Evolutionary conservation across 2,888 invertebrate genomes (phyloP).

Genomic region (Stegana nigrithorax): DNA sequence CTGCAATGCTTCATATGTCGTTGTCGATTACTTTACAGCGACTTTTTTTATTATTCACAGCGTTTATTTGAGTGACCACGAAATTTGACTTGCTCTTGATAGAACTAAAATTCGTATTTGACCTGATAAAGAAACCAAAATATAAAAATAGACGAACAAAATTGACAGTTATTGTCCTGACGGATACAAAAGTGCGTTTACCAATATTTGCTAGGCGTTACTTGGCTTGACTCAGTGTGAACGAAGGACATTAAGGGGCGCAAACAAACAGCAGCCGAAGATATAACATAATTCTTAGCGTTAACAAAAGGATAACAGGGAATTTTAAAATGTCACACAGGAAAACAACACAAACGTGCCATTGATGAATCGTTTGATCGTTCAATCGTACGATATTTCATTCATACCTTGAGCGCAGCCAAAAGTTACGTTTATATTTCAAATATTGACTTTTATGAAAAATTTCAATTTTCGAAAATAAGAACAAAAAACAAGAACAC

Average conservation of each 20-base stretch:
- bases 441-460: constrained; percentile 51
- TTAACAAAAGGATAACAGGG: constrained; percentile 61
- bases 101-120: no score
- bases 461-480: constrained; percentile 34
- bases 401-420: background rate
- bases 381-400: constrained; percentile 21
- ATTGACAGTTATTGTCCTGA: constrained; percentile 7
- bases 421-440: constrained; percentile 50
- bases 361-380: constrained; percentile 1
- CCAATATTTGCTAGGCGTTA: constrained; percentile 47
- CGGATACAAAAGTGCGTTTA: constrained; percentile 53
- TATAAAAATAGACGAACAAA: background rate
- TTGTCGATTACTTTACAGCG: no score
- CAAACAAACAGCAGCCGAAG: background rate
- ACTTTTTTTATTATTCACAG: no score
- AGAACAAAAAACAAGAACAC: background rate
- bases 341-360: constrained; percentile 5
- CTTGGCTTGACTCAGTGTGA: background rate
- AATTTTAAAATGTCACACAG: constrained; percentile 36
- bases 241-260: background rate
- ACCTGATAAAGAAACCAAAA: no score
- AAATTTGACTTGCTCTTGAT: no score
- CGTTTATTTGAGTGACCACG: no score
- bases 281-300: constrained; percentile 53
- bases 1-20: no score